These are phyloP conservation scores for Lampropteryx suffumata DNA, from an alignment of 2,888 invertebrate species.

Conservation along the genomic window DNA sequence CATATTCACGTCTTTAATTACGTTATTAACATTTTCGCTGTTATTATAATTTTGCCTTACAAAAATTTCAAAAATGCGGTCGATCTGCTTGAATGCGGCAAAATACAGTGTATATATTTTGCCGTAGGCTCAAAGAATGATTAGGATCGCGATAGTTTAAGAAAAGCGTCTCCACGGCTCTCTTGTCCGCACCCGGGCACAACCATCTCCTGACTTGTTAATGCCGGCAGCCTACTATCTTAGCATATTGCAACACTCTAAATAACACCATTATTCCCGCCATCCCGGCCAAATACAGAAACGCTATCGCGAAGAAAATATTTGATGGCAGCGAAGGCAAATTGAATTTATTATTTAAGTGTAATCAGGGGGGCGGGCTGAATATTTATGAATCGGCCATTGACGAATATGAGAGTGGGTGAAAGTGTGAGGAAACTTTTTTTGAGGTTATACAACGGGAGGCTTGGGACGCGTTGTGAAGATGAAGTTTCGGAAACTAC, in stretches of 20 bases:
- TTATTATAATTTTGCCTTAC: too few relatives aligned
- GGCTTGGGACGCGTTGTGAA: constrained; percentile 34
- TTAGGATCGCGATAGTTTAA: too few relatives aligned
- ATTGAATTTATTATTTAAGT: constrained; percentile 80
- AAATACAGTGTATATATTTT: too few relatives aligned
- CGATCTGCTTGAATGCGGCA: too few relatives aligned
- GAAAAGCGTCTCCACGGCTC: constrained; percentile 42
- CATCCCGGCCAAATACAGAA: constrained; percentile 71
- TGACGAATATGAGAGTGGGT: constrained; percentile 58
- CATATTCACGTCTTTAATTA: too few relatives aligned
- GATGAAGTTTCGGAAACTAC: constrained; percentile 28
- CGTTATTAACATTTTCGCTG: too few relatives aligned
- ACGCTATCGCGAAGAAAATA: constrained; percentile 70
- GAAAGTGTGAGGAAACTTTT: constrained; percentile 30
- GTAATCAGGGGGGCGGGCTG: constrained; percentile 58
- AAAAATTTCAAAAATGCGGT: too few relatives aligned
- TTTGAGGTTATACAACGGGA: constrained; percentile 29
- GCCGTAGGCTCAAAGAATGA: too few relatives aligned
- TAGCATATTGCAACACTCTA: constrained; percentile 81
- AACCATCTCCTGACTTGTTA: constrained; percentile 81
- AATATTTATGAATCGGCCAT: constrained; percentile 60
- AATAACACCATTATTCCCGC: constrained; percentile 78
- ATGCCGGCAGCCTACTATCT: constrained; percentile 79
- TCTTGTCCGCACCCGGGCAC: constrained; percentile 50
- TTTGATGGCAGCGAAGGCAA: constrained; percentile 71